Evolutionary conservation across 1,140 invertebrate genomes (phyloP).

Genomic region (Armadillidium nasatum): DNA sequence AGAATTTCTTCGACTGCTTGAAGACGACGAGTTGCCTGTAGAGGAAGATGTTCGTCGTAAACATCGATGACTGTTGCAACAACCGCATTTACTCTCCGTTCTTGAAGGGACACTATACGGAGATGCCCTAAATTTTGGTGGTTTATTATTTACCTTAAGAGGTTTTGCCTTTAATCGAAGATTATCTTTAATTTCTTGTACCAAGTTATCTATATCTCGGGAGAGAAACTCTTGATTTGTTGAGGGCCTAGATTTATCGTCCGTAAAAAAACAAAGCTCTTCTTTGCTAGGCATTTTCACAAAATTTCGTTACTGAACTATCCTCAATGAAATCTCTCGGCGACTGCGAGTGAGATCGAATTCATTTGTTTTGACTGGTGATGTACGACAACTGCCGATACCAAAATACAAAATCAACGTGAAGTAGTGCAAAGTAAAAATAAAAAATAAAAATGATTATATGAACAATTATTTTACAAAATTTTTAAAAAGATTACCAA

Average conservation of each 20-base stretch:
- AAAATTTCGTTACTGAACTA: background rate
- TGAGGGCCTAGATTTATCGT: slow-evolving; percentile 36
- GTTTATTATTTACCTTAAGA: slow-evolving; percentile 50
- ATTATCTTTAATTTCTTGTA: slow-evolving; percentile 66
- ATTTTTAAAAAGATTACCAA: no score
- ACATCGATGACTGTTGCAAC: slow-evolving; percentile 42
- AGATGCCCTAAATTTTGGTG: slow-evolving; percentile 54
- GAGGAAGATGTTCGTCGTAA: slow-evolving; percentile 31
- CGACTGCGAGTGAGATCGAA: background rate
- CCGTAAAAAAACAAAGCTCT: slow-evolving; percentile 46
- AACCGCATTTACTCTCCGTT: slow-evolving; percentile 44
- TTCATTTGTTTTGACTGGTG: slow-evolving; percentile 4
- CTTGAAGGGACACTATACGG: slow-evolving; percentile 59
- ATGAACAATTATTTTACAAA: no score
- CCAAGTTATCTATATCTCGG: slow-evolving; percentile 61
- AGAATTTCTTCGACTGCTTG: slow-evolving; percentile 45
- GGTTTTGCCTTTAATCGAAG: slow-evolving; percentile 54
- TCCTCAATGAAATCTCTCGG: background rate
- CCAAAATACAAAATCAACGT: no score
- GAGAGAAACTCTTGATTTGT: slow-evolving; percentile 53
- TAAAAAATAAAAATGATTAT: no score
- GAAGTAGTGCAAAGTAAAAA: no score
- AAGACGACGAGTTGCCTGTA: slow-evolving; percentile 21
- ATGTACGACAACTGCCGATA: background rate
- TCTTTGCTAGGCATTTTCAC: slow-evolving; percentile 49